Percentiles rank a stretch among this genome's conserved stretches.
Conservation (phyloP, 2,797 vertebrate species). For the Protosalanx chinensis region DNA sequence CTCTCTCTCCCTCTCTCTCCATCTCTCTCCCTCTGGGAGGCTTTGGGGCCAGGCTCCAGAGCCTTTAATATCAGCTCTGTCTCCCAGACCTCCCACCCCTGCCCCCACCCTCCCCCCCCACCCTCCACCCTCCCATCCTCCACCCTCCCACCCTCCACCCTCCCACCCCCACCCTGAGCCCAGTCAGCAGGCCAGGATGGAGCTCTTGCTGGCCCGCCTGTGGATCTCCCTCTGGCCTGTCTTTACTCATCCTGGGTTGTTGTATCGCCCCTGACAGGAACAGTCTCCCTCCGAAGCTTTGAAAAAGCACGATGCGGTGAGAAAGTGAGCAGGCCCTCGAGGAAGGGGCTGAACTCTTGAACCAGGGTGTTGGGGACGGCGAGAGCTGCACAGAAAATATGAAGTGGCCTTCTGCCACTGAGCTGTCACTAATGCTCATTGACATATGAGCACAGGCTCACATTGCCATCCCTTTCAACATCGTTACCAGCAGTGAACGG, state of each 20-base stretch:
- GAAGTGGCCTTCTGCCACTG: constrained; percentile 67
- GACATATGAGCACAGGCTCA: constrained; percentile 67
- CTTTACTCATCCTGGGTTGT: constrained; percentile 82
- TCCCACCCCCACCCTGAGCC: constrained; percentile 40
- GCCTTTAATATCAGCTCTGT: constrained; percentile 86
- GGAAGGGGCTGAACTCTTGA: constrained; percentile 90
- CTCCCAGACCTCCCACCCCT: constrained; percentile 70
- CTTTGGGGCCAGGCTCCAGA: constrained; percentile 79
- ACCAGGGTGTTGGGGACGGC: constrained; percentile 67
- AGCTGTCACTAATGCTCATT: constrained; percentile 76
- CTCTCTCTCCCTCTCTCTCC: constrained; percentile 54
- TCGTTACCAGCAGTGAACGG: constrained; percentile 64
- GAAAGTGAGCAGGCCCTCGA: constrained; percentile 88
- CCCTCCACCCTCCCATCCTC: constrained; percentile 18
- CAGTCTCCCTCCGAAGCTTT: constrained; percentile 77
- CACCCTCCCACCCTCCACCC: too few species aligned
- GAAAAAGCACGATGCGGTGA: constrained; percentile 81
- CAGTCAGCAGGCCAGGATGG: constrained; percentile 57
- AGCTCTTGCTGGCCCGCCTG: constrained; percentile 50
- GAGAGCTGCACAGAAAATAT: constrained; percentile 62
- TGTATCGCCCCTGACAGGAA: constrained; percentile 85
- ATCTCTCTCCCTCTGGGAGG: constrained; percentile 30
- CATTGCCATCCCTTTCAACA: constrained; percentile 65
- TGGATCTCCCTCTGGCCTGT: constrained; percentile 69
- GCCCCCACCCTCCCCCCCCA: too few species aligned